Evolutionary conservation across 2,888 invertebrate species (phyloP).

Genomic region (Iphiclides podalirius): DNA sequence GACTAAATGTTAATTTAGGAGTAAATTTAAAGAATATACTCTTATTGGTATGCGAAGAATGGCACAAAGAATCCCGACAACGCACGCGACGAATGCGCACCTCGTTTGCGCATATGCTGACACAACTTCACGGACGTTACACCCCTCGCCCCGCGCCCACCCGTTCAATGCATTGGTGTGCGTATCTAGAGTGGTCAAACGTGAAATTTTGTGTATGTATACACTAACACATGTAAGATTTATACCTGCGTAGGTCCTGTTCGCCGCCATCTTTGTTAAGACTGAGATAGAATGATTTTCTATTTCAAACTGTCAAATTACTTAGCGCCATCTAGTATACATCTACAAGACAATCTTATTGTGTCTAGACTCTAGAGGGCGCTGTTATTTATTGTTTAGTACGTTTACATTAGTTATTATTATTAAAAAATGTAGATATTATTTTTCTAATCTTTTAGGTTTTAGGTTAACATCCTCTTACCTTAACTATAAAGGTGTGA

Average conservation of each 20-base stretch:
- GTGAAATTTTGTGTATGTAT: constrained; percentile 74
- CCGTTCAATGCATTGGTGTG: constrained; percentile 63
- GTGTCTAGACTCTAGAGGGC: constrained; percentile 32
- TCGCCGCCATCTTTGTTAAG: constrained; percentile 74
- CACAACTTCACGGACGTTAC: constrained; percentile 82
- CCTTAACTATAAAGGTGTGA: no score
- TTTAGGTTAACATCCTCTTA: no score
- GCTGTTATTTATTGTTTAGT: background rate
- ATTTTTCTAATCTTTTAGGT: no score
- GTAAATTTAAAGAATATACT: constrained; percentile 87
- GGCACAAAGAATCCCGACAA: constrained; percentile 98
- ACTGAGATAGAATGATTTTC: constrained; percentile 50
- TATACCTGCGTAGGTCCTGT: constrained; percentile 75
- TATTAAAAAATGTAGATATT: no score
- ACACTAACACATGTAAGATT: constrained; percentile 62
- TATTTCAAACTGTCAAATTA: constrained; percentile 41
- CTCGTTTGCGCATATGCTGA: constrained; percentile 89
- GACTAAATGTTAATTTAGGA: constrained; percentile 82
- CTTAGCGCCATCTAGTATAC: constrained; percentile 50
- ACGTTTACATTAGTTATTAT: no score
- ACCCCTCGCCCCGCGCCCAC: constrained; percentile 75
- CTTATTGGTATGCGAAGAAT: constrained; percentile 96
- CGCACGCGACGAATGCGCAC: constrained; percentile 92
- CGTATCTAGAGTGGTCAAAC: constrained; percentile 76
- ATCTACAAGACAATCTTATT: background rate